Evolutionary conservation across 2,888 invertebrate genomes (phyloP).

Genomic region (Syrphus vitripennis): DNA sequence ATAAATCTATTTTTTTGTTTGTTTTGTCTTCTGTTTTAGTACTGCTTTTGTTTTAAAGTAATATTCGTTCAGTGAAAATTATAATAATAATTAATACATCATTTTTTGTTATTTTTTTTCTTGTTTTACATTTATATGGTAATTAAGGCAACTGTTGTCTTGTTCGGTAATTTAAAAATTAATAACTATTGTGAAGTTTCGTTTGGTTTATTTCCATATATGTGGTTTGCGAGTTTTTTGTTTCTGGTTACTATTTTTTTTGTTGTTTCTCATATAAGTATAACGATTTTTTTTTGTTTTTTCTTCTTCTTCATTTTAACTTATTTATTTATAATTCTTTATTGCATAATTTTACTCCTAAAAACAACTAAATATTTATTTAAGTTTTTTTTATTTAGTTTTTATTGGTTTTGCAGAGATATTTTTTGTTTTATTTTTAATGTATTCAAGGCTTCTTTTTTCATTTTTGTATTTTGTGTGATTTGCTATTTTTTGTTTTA

Average conservation of each 20-base stretch:
- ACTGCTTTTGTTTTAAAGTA: conserved; percentile 58
- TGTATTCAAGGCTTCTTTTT: conserved; percentile 66
- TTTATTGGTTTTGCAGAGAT: conserved; percentile 67
- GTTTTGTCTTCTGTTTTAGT: conserved; percentile 47
- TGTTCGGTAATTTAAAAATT: conserved; percentile 71
- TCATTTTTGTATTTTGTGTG: conserved; percentile 70
- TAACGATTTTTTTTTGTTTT: conserved; percentile 68
- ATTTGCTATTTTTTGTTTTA: conserved; percentile 65
- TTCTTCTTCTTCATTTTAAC: conserved; percentile 31
- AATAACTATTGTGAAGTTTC: conserved; percentile 69
- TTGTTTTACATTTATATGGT: conserved; percentile 64
- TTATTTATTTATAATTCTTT: conserved; percentile 55
- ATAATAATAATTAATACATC: conserved; percentile 60
- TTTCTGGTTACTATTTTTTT: conserved; percentile 68
- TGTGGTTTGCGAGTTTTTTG: conserved; percentile 69
- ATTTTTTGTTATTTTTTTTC: conserved; percentile 28
- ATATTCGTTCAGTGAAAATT: conserved; percentile 69
- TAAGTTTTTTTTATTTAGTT: conserved; percentile 35
- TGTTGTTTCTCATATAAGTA: conserved; percentile 57
- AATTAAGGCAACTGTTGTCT: conserved; percentile 72
- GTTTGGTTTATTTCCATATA: conserved; percentile 71
- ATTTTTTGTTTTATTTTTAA: conserved; percentile 48
- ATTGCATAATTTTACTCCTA: conserved; percentile 69
- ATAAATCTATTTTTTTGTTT: conserved; percentile 57
- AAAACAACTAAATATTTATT: conserved; percentile 72